phyloP scores from a whole-genome alignment of 2,797 vertebrate species.

The Microctenopoma stevenorrisi region DNA sequence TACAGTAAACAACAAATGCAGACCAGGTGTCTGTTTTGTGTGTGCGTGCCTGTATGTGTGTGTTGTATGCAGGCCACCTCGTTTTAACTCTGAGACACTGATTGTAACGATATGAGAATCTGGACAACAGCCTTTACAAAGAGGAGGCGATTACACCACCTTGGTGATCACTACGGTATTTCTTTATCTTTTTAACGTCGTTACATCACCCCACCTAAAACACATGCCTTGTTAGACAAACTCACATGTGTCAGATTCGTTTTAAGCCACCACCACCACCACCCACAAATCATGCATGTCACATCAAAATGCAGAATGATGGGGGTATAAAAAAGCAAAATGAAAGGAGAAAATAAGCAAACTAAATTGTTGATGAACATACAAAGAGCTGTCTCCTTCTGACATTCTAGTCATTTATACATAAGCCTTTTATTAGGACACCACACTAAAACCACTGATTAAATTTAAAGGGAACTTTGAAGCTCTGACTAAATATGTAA shows the following conservation, averaged over 20 bases:
- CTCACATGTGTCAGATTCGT: slow-evolving; percentile 12
- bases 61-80: slow-evolving; percentile 23
- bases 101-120: slow-evolving; percentile 8
- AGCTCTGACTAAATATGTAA: slow-evolving; percentile 15
- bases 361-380: too few relatives aligned
- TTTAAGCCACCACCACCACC: background rate
- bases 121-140: slow-evolving; percentile 1
- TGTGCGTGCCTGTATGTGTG: background rate
- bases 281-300: slow-evolving; percentile 14
- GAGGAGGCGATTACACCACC: background rate
- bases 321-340: background rate
- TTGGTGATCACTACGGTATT: background rate
- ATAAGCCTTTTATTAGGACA: background rate
- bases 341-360: background rate
- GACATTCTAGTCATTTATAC: background rate
- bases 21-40: slow-evolving; percentile 46
- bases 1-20: slow-evolving; percentile 75
- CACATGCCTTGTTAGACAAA: slow-evolving; percentile 10
- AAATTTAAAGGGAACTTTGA: slow-evolving; percentile 27
- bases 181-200: background rate
- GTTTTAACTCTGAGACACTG: slow-evolving; percentile 8
- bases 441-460: background rate
- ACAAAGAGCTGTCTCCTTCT: background rate
- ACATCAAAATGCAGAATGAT: slow-evolving; percentile 10
- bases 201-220: background rate